A percentile compares a stretch with the other conserved stretches of the same genome.
Conservation (phyloP, 2,888 invertebrate genomes). For the Sepiola atlantica region DNA sequence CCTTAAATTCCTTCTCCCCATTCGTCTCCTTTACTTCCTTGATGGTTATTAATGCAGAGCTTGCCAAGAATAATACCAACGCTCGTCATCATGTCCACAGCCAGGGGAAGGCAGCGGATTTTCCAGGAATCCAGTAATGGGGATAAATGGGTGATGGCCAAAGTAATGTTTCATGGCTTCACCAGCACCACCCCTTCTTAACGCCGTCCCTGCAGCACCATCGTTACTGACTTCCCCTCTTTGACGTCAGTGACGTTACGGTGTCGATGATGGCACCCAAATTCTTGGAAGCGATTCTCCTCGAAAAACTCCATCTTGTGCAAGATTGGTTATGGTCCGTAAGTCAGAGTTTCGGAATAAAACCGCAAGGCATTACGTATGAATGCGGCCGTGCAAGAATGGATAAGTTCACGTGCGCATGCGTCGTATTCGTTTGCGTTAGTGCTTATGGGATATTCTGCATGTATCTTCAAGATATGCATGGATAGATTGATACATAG, state of each 20-base stretch:
- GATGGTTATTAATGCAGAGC: conserved; percentile 21
- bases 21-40: background rate
- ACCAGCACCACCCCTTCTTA: background rate
- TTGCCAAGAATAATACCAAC: background rate
- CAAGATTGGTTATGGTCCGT: background rate
- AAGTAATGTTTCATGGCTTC: conserved; percentile 32
- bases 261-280: conserved; percentile 7
- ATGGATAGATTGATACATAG: background rate
- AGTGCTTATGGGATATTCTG: background rate
- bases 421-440: background rate
- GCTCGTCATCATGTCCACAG: conserved; percentile 21
- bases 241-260: conserved; percentile 32
- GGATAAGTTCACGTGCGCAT: background rate
- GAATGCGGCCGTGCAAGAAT: background rate
- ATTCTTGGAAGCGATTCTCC: background rate
- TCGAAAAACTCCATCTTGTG: background rate
- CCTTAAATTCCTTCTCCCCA: background rate
- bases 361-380: background rate
- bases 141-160: background rate
- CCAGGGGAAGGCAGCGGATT: conserved; percentile 19
- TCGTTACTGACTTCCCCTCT: background rate
- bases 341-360: background rate
- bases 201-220: background rate
- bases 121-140: conserved; percentile 22
- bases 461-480: background rate